Percentiles rank a stretch among this genome's conserved stretches.
phyloP scores from a whole-genome alignment of 2,113 vertebrate genomes.

The Chaetorhynchus papuensis region DNA sequence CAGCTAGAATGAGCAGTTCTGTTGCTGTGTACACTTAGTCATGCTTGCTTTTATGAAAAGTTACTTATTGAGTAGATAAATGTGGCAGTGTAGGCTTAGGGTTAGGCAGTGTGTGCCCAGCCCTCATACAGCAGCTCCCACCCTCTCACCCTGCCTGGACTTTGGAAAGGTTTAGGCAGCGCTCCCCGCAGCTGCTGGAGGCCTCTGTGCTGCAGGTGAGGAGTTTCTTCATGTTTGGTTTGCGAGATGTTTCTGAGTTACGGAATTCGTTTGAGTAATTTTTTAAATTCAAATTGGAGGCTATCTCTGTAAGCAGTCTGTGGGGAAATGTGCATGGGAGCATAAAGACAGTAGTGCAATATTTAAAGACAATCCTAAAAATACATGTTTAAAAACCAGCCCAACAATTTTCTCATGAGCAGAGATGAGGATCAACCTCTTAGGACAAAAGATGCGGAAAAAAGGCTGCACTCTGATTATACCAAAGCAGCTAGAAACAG shows the following conservation, averaged over 20 bases:
- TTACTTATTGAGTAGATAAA: neutral
- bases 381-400: rapidly evolving
- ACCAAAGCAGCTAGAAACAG: neutral
- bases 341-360: neutral
- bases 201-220: neutral
- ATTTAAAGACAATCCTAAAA: neutral
- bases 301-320: neutral
- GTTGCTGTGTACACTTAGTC: neutral
- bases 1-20: neutral
- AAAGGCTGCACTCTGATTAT: neutral
- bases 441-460: neutral
- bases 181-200: neutral
- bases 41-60: neutral
- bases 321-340: neutral
- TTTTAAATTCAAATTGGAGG: neutral
- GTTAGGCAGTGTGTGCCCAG: neutral
- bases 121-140: neutral
- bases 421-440: neutral
- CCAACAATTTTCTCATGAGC: neutral
- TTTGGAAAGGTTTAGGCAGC: neutral
- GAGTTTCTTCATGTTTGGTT: neutral
- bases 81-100: no score
- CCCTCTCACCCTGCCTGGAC: neutral
- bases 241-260: neutral
- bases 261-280: no score